Evolutionary conservation across 2,888 invertebrate genomes (phyloP).

Genomic region (Phania funesta): DNA sequence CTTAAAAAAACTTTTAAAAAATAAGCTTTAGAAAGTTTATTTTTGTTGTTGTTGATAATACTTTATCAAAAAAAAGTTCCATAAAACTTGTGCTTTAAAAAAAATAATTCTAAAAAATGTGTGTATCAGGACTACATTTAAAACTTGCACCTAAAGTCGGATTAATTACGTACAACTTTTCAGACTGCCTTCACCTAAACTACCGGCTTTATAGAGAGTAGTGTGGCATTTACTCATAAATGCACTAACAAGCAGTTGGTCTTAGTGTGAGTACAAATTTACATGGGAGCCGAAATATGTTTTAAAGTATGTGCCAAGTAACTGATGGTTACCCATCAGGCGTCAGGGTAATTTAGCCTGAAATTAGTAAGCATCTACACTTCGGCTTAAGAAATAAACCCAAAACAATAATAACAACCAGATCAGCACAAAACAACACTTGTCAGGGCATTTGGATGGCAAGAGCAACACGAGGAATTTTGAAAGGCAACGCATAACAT

Average conservation of each 20-base stretch:
- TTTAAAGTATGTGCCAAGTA: slow-evolving; percentile 44
- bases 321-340: slow-evolving; percentile 65
- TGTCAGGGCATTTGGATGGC: slow-evolving; percentile 2
- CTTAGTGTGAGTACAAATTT: background rate
- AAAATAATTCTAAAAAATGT: too few species aligned
- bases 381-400: slow-evolving; percentile 34
- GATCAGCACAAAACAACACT: background rate
- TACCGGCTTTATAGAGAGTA: background rate
- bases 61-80: too few species aligned
- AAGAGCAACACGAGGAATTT: slow-evolving; percentile 30
- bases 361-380: slow-evolving; percentile 65
- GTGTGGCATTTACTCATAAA: too few species aligned
- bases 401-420: slow-evolving; percentile 11
- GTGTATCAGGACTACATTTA: too few species aligned
- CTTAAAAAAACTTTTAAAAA: too few species aligned
- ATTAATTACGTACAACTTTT: too few species aligned
- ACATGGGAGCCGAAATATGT: background rate
- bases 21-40: too few species aligned
- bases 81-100: too few species aligned
- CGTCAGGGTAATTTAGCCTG: slow-evolving; percentile 66
- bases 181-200: background rate
- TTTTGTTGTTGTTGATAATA: too few species aligned
- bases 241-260: slow-evolving; percentile 6
- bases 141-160: too few species aligned
- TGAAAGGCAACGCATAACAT: slow-evolving; percentile 30